Conservation (phyloP, 2,113 vertebrate species). For the Noturus placidus region DNA sequence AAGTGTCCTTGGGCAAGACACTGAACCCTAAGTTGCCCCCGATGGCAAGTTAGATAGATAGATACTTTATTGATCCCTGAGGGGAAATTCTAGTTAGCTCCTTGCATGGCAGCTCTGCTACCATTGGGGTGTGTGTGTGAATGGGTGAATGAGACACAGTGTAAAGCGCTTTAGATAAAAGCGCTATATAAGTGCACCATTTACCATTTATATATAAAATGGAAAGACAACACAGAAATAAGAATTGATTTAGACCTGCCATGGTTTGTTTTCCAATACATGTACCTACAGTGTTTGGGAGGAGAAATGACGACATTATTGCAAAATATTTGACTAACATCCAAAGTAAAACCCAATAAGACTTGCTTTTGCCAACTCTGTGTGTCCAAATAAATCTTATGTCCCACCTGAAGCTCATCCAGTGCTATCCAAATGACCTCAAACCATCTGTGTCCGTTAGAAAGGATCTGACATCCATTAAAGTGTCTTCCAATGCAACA, state of each 20-base stretch:
- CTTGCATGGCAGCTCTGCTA: no score
- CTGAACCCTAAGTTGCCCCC: no score
- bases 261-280: neutral
- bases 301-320: neutral
- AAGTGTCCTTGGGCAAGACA: no score
- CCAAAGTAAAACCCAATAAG: neutral
- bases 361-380: neutral
- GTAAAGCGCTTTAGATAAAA: no score
- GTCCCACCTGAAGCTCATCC: neutral
- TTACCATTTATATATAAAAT: no score
- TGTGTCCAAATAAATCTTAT: neutral
- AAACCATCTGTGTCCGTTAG: neutral
- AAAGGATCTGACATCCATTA: neutral
- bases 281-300: neutral
- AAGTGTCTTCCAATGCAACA: neutral
- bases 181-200: no score
- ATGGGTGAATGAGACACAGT: no score
- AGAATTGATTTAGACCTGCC: neutral
- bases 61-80: no score
- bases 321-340: neutral
- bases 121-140: no score
- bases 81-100: no score
- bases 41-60: no score
- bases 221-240: neutral
- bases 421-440: neutral